phyloP scores from a whole-genome alignment of 2,113 vertebrate species.

The Oryzias woworae region DNA sequence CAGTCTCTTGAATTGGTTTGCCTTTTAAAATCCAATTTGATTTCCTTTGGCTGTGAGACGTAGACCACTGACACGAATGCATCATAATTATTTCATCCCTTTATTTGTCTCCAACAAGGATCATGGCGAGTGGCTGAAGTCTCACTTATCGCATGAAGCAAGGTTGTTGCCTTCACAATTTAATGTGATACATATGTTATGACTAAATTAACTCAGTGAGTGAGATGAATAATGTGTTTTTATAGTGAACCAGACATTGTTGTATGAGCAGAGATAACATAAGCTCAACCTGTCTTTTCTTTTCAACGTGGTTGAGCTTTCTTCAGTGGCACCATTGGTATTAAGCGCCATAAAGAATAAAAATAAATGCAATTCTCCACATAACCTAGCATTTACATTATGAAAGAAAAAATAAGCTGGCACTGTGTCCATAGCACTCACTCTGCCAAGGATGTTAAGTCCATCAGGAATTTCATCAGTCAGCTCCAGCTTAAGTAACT shows the following conservation, averaged over 20 bases:
- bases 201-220: slow-evolving; percentile 19
- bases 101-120: slow-evolving; percentile 1
- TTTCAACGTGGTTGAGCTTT: slow-evolving; percentile 17
- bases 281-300: slow-evolving; percentile 6
- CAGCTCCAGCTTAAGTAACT: slow-evolving; percentile 23
- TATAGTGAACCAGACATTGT: slow-evolving; percentile 25
- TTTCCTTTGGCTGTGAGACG: slow-evolving; percentile 12
- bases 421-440: slow-evolving; percentile 20
- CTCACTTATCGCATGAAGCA: slow-evolving; percentile 25
- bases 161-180: background rate
- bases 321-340: slow-evolving; percentile 13
- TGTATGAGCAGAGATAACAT: slow-evolving; percentile 25
- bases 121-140: background rate
- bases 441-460: slow-evolving; percentile 47
- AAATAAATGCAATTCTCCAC: slow-evolving; percentile 35
- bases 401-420: slow-evolving; percentile 18
- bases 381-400: slow-evolving; percentile 31
- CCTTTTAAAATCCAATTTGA: slow-evolving; percentile 39
- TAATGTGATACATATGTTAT: slow-evolving; percentile 22
- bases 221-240: slow-evolving; percentile 30
- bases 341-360: slow-evolving; percentile 18
- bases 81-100: slow-evolving; percentile 17
- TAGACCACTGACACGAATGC: slow-evolving; percentile 16
- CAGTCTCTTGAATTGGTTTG: slow-evolving; percentile 24
- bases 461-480: slow-evolving; percentile 41